These are phyloP conservation scores for Porites divaricata DNA, from an alignment of 92 coral and sea anemone species.

Conservation along the genomic window DNA sequence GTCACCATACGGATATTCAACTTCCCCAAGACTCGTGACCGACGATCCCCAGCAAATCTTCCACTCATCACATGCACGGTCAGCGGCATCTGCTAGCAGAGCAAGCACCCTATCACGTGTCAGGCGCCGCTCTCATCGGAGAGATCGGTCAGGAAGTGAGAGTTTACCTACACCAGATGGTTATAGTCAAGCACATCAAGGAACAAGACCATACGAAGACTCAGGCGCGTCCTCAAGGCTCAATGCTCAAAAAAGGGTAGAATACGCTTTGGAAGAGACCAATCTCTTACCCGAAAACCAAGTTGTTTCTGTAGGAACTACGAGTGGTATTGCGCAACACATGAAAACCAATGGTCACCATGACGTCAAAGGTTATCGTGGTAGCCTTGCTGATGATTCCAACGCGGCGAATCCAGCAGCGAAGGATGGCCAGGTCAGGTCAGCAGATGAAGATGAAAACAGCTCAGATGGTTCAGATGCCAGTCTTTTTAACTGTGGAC, in stretches of 20 bases:
- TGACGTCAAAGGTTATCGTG: not conserved
- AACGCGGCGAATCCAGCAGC: not conserved
- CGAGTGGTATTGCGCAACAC: not conserved
- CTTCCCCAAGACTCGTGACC: constrained; percentile 18
- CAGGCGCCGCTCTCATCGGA: constrained; percentile 11
- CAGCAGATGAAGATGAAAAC: constrained; percentile 24
- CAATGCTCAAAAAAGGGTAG: not conserved
- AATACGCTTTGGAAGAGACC: not conserved
- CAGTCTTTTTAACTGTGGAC: constrained; percentile 76
- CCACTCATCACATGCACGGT: not conserved
- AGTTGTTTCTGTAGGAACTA: not conserved
- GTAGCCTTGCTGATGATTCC: not conserved
- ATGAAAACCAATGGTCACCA: not conserved
- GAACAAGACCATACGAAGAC: not conserved
- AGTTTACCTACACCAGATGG: not conserved
- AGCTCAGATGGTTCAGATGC: constrained; percentile 47
- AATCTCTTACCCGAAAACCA: not conserved
- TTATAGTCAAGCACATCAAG: not conserved
- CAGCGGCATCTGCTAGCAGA: not conserved
- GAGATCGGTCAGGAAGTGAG: not conserved
- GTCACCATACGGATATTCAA: not conserved
- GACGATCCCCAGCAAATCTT: not conserved
- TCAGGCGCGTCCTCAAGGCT: not conserved
- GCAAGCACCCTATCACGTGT: not conserved
- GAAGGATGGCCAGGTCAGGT: constrained; percentile 9